phyloP scores from a whole-genome alignment of 2,797 vertebrate species.

The Syndactyla subalaris region DNA sequence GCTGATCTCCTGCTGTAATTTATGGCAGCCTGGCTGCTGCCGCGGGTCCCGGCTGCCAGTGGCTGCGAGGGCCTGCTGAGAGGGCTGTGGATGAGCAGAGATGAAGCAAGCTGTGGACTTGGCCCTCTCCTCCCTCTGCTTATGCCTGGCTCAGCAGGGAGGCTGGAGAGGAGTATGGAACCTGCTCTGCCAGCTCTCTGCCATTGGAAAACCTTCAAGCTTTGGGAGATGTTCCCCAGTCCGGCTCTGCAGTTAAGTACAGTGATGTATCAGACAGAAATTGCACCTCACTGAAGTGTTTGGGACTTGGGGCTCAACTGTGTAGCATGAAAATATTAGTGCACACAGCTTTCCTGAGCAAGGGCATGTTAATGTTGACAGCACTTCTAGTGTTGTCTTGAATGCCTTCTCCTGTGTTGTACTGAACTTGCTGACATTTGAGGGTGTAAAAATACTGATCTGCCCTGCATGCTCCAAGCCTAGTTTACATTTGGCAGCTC shows the following conservation, averaged over 20 bases:
- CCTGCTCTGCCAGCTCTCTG: slow-evolving; percentile 23
- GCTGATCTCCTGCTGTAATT: neutral
- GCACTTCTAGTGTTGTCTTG: neutral
- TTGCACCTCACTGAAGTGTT: neutral
- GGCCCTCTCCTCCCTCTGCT: neutral
- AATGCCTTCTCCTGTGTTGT: neutral
- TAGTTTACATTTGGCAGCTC: neutral
- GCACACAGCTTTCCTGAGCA: neutral
- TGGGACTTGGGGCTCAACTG: neutral
- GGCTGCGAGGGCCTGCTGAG: slow-evolving; percentile 18
- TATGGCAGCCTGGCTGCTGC: slow-evolving; percentile 45
- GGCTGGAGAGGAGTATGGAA: neutral
- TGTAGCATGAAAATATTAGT: neutral
- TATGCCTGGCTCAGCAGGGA: slow-evolving; percentile 18
- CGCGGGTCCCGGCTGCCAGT: neutral
- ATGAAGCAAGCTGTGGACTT: slow-evolving; percentile 42
- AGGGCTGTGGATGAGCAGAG: slow-evolving; percentile 45
- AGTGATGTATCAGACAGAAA: neutral
- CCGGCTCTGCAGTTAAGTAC: neutral
- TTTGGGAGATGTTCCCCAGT: neutral
- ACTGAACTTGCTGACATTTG: neutral
- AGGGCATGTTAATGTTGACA: neutral
- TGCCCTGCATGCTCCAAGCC: rapidly evolving
- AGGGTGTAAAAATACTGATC: neutral
- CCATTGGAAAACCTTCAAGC: slow-evolving; percentile 25